phyloP scores from a whole-genome alignment of 2,888 invertebrate genomes.

The Lordiphosa fenestrarum region DNA sequence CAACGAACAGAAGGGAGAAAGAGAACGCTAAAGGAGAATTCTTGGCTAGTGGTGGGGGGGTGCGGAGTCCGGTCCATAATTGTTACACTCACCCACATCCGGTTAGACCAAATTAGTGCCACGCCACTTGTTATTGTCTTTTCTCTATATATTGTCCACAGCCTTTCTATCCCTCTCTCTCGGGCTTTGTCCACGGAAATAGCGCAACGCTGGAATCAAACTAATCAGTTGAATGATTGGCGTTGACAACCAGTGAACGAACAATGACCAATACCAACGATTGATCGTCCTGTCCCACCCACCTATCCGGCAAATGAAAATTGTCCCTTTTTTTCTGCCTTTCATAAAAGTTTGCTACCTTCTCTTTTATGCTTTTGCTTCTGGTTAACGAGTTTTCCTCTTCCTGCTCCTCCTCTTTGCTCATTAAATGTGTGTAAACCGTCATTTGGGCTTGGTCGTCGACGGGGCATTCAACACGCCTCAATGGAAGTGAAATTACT shows the following conservation, averaged over 20 bases:
- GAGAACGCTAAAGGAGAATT: neutral
- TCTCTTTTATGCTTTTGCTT: slow-evolving; percentile 31
- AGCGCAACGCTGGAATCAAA: slow-evolving; percentile 67
- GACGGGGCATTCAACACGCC: slow-evolving; percentile 5
- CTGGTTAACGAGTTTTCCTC: slow-evolving; percentile 27
- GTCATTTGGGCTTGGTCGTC: slow-evolving; percentile 30
- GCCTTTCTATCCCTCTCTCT: slow-evolving; percentile 7
- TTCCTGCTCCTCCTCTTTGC: neutral
- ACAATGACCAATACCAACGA: slow-evolving; percentile 43
- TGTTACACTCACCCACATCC: slow-evolving; percentile 23
- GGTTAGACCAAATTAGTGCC: slow-evolving; percentile 50
- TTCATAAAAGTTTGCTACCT: slow-evolving; percentile 46
- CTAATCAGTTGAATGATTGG: slow-evolving; percentile 75
- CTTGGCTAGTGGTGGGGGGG: slow-evolving; percentile 6
- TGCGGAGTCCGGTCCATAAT: slow-evolving; percentile 16
- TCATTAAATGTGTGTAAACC: slow-evolving; percentile 55
- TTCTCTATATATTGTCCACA: slow-evolving; percentile 24
- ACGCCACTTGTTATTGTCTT: slow-evolving; percentile 49
- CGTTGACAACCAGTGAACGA: slow-evolving; percentile 52
- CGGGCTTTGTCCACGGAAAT: slow-evolving; percentile 56
- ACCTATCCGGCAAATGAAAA: slow-evolving; percentile 40
- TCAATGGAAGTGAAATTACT: slow-evolving; percentile 55
- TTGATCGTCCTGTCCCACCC: slow-evolving; percentile 27
- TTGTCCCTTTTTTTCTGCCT: slow-evolving; percentile 30
- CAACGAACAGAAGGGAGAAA: too few relatives aligned